Base-by-base conservation (phyloP, 2,113 vertebrate genomes). In the Rynchops niger region DNA sequence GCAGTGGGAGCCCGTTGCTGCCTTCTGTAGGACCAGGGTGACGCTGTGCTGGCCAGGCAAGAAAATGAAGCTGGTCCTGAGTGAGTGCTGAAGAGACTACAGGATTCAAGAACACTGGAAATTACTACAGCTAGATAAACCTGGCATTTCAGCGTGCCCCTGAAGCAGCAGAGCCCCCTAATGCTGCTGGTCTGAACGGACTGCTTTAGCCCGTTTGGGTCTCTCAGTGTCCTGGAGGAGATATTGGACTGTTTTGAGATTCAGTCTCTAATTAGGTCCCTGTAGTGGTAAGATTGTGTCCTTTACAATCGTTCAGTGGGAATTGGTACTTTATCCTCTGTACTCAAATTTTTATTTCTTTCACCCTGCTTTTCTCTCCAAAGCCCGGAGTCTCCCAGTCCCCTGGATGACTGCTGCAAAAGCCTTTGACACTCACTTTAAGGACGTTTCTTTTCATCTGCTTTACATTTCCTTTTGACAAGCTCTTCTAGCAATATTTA, bases 221-320 rank as follows among this genome's bases (percentile, higher is more conserved):
- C 87, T 93, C 90, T 82, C 40, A 6, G 52, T 23, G 36, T 85
- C 62, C 82, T 88, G 67, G 23, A 95, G 86, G 82, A 86, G 43
- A 73, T 1, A 32, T 49, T 52, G 71, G 67, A 21, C 22, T 66
- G 86, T 59, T 86, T 36, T 81, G 86, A 94, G 93, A 89, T 70
- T 78, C 80, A 74, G 55, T 12, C 63, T 92, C 82, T 95, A 88
- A 96, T 96, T 86, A 88, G 53, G 88, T 95, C 76, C 83, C 86
- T 78, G 71, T 58, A 92, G 88, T 53, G 73, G 43, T 62, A 86
- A 88, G 50, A 93, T 50, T 86, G 67, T 43, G 91, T 92, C 59
- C 59, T 90, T 94, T 96, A 66, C 73, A 88, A 61, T 83, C 76
- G 67, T 43, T 59, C 95, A 95, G 76, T 90, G 76, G 55, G 90